Evolutionary conservation across 1,140 invertebrate genomes (phyloP).

Genomic region (Centruroides sculpturatus): DNA sequence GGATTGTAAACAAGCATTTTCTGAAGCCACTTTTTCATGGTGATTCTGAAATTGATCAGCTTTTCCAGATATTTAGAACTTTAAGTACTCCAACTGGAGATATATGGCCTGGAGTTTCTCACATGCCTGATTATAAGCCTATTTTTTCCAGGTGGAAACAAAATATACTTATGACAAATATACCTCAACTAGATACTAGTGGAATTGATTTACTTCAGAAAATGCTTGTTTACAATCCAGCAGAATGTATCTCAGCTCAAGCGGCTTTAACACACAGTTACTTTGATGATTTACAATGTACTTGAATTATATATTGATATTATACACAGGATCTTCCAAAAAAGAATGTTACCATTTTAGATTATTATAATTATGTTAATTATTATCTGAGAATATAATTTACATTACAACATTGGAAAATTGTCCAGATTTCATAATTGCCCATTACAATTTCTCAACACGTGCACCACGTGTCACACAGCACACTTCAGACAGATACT

Average conservation of each 20-base stretch:
- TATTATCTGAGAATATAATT: no score
- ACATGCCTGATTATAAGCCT: constrained; percentile 73
- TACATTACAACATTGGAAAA: no score
- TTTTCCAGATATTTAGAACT: constrained; percentile 79
- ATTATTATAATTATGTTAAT: no score
- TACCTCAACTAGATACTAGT: constrained; percentile 41
- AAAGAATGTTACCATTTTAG: no score
- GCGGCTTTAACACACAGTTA: constrained; percentile 55
- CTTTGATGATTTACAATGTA: constrained; percentile 50
- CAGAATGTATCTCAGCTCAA: constrained; percentile 53
- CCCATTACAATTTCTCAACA: no score
- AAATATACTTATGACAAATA: constrained; percentile 46
- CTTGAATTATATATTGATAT: no score
- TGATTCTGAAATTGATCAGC: constrained; percentile 90
- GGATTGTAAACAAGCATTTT: constrained; percentile 70
- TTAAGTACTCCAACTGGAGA: constrained; percentile 83
- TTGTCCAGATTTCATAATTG: no score
- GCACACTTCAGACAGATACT: no score
- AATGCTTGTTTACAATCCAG: constrained; percentile 67
- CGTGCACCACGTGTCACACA: no score
- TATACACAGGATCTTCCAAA: no score
- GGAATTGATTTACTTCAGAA: constrained; percentile 59
- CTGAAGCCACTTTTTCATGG: constrained; percentile 85
- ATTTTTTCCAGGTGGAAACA: constrained; percentile 77
- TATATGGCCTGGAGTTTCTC: constrained; percentile 75